Percentiles rank a stretch among this genome's conserved stretches.
Conservation (phyloP, 2,888 invertebrate genomes). For the Chymomyza amoena region DNA sequence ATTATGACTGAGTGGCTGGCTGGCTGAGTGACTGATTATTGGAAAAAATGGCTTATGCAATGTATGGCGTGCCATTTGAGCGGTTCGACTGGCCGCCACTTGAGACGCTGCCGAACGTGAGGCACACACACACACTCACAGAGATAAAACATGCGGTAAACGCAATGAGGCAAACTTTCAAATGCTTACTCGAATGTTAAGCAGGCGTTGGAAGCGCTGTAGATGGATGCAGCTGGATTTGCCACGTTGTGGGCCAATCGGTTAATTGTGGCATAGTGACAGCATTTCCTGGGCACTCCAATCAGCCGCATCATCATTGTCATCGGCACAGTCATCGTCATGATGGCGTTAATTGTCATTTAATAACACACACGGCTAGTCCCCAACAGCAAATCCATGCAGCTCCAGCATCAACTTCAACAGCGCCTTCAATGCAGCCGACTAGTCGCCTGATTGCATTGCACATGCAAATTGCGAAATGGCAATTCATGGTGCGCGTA, state of each 20-base stretch:
- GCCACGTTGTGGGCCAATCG: conserved; percentile 67
- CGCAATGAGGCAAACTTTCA: conserved; percentile 49
- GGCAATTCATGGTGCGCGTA: conserved; percentile 49
- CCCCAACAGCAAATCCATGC: background rate
- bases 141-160: conserved; percentile 9
- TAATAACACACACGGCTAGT: conserved; percentile 44
- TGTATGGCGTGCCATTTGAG: conserved; percentile 31
- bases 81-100: conserved; percentile 30
- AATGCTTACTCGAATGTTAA: conserved; percentile 31
- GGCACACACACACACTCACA: conserved; percentile 1
- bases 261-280: conserved; percentile 50
- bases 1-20: conserved; percentile 33
- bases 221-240: conserved; percentile 12
- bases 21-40: conserved; percentile 27
- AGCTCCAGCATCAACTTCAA: background rate
- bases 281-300: conserved; percentile 62
- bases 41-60: conserved; percentile 57
- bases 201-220: background rate
- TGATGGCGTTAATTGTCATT: conserved; percentile 58
- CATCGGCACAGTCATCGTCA: conserved; percentile 16
- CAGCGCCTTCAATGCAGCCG: conserved; percentile 5
- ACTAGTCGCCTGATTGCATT: conserved; percentile 36
- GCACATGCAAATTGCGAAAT: conserved; percentile 37
- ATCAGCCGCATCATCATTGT: conserved; percentile 28
- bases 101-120: background rate